Evolutionary conservation across 2,797 vertebrate species (phyloP).

Genomic region (Ctenochaetus hawaiiensis): DNA sequence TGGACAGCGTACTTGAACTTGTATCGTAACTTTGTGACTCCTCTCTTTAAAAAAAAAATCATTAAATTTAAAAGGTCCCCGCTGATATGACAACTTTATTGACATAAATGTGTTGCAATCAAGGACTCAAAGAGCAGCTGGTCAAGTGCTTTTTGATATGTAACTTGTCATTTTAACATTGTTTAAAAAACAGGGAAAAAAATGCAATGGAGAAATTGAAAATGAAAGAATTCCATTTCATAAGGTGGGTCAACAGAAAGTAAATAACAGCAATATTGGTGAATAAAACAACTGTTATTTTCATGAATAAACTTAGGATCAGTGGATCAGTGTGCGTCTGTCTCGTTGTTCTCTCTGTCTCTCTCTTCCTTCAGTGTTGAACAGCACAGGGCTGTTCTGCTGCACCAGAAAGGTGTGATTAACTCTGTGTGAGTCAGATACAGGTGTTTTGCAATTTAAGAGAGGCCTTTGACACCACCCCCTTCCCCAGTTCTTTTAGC

Average conservation of each 20-base stretch:
- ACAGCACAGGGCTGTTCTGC: conserved; percentile 43
- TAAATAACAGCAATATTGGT: not conserved
- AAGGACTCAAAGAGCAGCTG: not conserved
- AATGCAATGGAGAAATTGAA: not conserved
- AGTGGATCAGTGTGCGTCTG: not conserved
- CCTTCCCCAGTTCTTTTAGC: conserved; percentile 68
- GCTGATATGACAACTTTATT: not conserved
- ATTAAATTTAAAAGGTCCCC: not conserved
- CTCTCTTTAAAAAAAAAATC: not conserved
- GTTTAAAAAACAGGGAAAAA: not conserved
- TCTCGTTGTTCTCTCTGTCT: conserved; percentile 26
- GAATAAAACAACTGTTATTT: not conserved
- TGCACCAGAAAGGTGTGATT: conserved; percentile 73
- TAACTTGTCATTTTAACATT: too few species aligned
- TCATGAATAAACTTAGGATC: too few species aligned
- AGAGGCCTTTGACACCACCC: conserved; percentile 72
- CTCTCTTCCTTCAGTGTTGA: conserved; percentile 20
- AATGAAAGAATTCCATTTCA: not conserved
- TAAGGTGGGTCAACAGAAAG: not conserved
- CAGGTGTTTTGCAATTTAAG: conserved; percentile 85
- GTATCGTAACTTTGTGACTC: not conserved
- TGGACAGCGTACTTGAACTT: not conserved
- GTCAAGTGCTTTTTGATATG: too few species aligned
- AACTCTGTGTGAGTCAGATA: conserved; percentile 80
- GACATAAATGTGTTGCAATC: not conserved